Evolutionary conservation across 2,113 vertebrate species (phyloP).

Genomic region (Python bivittatus): DNA sequence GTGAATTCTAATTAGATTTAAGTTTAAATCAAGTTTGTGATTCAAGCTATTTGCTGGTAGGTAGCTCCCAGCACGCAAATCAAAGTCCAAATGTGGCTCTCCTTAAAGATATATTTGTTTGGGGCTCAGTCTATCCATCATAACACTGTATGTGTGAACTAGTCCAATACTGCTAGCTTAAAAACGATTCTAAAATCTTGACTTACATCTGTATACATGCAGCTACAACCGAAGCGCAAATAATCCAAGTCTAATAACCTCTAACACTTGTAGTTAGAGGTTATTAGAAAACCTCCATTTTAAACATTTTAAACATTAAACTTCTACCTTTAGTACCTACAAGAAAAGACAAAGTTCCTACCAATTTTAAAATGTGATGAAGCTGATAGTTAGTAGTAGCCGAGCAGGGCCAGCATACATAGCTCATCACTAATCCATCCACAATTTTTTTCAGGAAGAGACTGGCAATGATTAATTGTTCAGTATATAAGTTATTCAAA

Average conservation of each 20-base stretch:
- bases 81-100: background rate
- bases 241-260: too few relatives aligned
- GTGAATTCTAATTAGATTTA: background rate
- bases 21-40: background rate
- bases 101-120: background rate
- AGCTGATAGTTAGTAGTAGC: background rate
- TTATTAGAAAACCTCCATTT: background rate
- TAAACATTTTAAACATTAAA: constrained; percentile 1
- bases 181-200: background rate
- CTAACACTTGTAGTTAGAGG: background rate
- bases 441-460: background rate
- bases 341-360: background rate
- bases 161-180: background rate
- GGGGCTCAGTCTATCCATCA: background rate
- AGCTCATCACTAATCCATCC: background rate
- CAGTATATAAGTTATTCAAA: background rate
- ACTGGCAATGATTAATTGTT: background rate
- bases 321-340: constrained; percentile 13
- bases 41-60: background rate
- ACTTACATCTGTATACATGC: background rate
- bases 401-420: background rate
- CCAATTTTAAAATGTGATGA: background rate
- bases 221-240: background rate
- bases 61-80: background rate
- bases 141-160: background rate